A percentile compares a stretch with the other conserved stretches of the same genome.
phyloP scores from a whole-genome alignment of 2,113 vertebrate species.

The Podarcis muralis region DNA sequence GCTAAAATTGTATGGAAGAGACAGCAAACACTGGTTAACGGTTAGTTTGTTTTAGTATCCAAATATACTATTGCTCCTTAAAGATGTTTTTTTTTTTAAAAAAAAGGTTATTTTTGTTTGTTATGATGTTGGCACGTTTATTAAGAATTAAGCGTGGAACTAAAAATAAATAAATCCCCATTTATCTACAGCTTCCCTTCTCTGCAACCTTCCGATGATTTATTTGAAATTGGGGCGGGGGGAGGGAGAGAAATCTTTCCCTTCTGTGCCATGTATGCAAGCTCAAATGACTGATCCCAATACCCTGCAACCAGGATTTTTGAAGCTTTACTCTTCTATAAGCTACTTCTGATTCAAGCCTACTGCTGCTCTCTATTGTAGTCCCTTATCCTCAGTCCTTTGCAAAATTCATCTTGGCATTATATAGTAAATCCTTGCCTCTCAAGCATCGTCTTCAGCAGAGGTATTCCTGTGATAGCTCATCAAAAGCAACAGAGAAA shows the following conservation, averaged over 20 bases:
- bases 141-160: constrained; percentile 41
- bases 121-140: background rate
- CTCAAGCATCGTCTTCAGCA: constrained; percentile 52
- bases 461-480: constrained; percentile 40
- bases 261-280: background rate
- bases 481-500: constrained; percentile 58
- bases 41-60: background rate
- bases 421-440: constrained; percentile 50
- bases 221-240: constrained; percentile 26
- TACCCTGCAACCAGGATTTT: constrained; percentile 36
- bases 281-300: constrained; percentile 14
- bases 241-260: background rate
- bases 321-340: background rate
- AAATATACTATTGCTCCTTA: background rate
- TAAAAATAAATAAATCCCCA: background rate
- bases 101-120: background rate
- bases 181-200: background rate
- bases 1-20: background rate
- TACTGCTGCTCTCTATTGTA: constrained; percentile 39
- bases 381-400: constrained; percentile 55
- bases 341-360: constrained; percentile 46
- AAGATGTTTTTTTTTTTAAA: background rate
- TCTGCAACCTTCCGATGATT: background rate
- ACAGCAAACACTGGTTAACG: background rate
- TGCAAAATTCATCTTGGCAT: constrained; percentile 36